Evolutionary conservation across 2,888 invertebrate genomes (phyloP).

Genomic region (Epirrhoe alternata): DNA sequence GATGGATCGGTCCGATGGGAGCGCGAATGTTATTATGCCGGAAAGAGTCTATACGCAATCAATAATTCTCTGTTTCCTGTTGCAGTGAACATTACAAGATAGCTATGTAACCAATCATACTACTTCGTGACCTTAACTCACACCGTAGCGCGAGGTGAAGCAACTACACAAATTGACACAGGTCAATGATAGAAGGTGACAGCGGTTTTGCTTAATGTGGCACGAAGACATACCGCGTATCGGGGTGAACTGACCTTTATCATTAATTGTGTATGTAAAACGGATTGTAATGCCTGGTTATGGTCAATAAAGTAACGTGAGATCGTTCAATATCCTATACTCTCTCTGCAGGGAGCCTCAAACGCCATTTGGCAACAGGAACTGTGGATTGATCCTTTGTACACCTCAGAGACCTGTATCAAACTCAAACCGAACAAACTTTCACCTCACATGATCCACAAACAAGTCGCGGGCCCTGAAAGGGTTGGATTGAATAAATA

Average conservation of each 20-base stretch:
- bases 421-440: background rate
- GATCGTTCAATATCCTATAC: too few species aligned
- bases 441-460: background rate
- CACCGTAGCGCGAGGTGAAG: too few species aligned
- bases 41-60: slow-evolving; percentile 23
- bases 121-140: background rate
- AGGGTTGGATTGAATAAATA: slow-evolving; percentile 7
- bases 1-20: slow-evolving; percentile 33
- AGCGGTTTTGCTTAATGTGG: too few species aligned
- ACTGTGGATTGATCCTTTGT: background rate
- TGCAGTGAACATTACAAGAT: background rate
- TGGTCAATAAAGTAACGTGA: too few species aligned
- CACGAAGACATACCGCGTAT: too few species aligned
- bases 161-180: too few species aligned
- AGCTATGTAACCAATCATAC: background rate
- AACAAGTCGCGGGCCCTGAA: background rate
- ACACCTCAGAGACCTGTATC: slow-evolving; percentile 2
- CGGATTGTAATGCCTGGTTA: too few species aligned
- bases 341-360: background rate
- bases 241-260: too few species aligned
- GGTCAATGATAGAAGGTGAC: too few species aligned
- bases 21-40: slow-evolving; percentile 22
- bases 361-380: background rate
- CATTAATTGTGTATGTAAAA: too few species aligned
- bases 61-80: slow-evolving; percentile 15